A percentile compares a stretch with the other conserved stretches of the same genome.
Conservation (phyloP, 2,888 invertebrate species). For the Elegia similella region DNA sequence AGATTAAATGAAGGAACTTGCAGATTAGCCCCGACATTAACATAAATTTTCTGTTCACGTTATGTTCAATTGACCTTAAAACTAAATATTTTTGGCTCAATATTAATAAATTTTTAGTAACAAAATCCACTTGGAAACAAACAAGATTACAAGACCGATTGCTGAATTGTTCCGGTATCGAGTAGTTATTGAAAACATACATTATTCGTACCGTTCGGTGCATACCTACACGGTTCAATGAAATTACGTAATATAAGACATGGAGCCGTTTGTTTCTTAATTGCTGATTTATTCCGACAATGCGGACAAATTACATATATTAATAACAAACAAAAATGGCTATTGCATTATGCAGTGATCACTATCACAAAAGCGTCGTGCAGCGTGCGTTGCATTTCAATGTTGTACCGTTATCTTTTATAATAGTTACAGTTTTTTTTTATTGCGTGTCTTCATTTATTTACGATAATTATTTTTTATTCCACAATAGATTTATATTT, state of each 20-base stretch:
- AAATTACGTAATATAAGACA: conserved; percentile 12
- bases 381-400: not conserved
- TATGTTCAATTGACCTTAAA: not conserved
- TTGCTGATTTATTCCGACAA: not conserved
- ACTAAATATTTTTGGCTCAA: not conserved
- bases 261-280: not conserved
- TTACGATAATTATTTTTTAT: no score
- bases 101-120: not conserved
- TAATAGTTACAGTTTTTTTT: no score
- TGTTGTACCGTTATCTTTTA: not conserved
- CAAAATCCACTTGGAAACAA: not conserved
- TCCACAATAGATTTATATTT: no score
- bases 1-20: not conserved
- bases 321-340: not conserved
- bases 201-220: no score
- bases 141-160: not conserved
- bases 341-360: not conserved
- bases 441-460: no score
- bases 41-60: not conserved
- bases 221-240: conserved; percentile 3
- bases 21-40: not conserved
- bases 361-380: not conserved
- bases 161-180: not conserved
- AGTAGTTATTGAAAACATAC: no score
- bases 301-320: not conserved